A percentile compares a stretch with the other conserved stretches of the same genome.
Evolutionary conservation across 2,113 vertebrate species (phyloP).

Genomic region (Sebastes schlegelii): DNA sequence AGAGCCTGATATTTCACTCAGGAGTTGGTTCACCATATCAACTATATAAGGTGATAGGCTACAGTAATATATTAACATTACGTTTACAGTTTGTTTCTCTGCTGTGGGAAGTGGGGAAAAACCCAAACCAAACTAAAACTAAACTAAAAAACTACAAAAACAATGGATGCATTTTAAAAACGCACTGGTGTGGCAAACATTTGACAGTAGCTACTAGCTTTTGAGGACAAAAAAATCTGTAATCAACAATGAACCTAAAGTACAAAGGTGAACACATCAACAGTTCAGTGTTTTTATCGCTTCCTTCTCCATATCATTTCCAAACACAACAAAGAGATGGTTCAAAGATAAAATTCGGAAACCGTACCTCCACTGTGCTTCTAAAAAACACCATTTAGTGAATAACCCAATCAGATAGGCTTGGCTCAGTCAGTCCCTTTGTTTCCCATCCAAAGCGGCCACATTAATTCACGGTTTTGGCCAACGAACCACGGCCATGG

Average conservation of each 20-base stretch:
- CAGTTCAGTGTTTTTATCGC: not conserved
- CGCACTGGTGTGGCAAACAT: not conserved
- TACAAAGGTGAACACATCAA: not conserved
- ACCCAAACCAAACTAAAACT: not conserved
- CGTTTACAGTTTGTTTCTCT: not conserved
- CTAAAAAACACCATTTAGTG: constrained; percentile 33
- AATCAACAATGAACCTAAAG: not conserved
- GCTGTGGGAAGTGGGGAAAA: not conserved
- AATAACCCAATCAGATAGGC: constrained; percentile 25
- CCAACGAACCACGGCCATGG: constrained; percentile 29
- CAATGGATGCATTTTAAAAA: not conserved
- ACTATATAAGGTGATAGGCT: not conserved
- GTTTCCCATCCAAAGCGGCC: constrained; percentile 41
- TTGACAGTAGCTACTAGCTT: not conserved
- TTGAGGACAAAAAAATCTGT: not conserved
- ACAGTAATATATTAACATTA: not conserved
- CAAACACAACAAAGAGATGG: constrained; percentile 10
- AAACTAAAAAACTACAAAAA: not conserved
- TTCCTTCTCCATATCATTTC: not conserved
- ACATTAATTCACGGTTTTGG: constrained; percentile 43
- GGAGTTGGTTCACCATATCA: not conserved
- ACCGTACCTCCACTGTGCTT: constrained; percentile 1
- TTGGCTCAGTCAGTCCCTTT: constrained; percentile 41
- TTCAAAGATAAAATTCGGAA: constrained; percentile 24
- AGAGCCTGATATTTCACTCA: not conserved